phyloP scores from a whole-genome alignment of 2,113 vertebrate species.

The Hymenochirus boettgeri region DNA sequence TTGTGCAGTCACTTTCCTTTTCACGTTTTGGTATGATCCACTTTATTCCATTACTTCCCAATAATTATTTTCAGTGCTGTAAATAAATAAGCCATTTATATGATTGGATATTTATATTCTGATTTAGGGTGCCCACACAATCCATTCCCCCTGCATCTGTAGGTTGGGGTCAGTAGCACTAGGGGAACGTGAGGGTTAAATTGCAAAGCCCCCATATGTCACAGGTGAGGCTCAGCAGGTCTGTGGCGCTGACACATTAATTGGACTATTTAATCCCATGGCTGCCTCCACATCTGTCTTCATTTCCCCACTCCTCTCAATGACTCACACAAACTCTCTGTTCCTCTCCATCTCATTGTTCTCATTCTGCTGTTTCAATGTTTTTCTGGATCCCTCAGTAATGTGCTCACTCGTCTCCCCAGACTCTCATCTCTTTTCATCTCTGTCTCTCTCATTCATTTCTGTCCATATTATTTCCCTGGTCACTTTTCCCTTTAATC shows the following conservation, averaged over 20 bases:
- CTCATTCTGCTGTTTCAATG: background rate
- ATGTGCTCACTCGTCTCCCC: background rate
- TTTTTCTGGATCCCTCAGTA: background rate
- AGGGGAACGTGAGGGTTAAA: slow-evolving; percentile 27
- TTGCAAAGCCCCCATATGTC: slow-evolving; percentile 20
- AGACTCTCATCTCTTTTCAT: background rate
- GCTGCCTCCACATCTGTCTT: slow-evolving; percentile 40
- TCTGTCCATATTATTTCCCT: background rate
- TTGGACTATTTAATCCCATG: slow-evolving; percentile 32
- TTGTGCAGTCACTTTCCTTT: too few relatives aligned
- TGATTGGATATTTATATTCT: too few relatives aligned
- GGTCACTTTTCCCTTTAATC: background rate
- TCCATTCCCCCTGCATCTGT: background rate
- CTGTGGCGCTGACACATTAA: slow-evolving; percentile 35
- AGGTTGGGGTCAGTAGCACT: background rate
- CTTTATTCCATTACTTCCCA: too few relatives aligned
- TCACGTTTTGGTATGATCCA: too few relatives aligned
- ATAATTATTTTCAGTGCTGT: too few relatives aligned
- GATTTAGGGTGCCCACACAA: slow-evolving; percentile 13
- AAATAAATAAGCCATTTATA: too few relatives aligned
- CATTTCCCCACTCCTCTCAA: slow-evolving; percentile 26
- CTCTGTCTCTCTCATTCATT: background rate
- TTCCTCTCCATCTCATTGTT: slow-evolving; percentile 18
- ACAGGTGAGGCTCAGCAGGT: slow-evolving; percentile 30
- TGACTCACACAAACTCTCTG: slow-evolving; percentile 21